A percentile compares a stretch with the other conserved stretches of the same genome.
Conservation (phyloP, 2,113 vertebrate species). For the Eretmochelys imbricata region DNA sequence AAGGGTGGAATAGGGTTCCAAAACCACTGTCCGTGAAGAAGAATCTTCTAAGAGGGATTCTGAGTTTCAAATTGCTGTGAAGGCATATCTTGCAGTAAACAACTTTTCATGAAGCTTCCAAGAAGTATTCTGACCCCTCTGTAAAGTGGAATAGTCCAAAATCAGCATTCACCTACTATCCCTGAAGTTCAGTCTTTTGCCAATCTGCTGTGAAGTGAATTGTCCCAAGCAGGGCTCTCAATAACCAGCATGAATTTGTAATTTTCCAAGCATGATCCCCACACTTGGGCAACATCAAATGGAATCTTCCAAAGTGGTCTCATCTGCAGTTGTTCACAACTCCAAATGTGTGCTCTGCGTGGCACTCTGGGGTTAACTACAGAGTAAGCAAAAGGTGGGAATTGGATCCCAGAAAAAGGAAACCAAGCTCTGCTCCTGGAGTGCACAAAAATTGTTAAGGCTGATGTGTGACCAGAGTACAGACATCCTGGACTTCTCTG, state of each 20-base stretch:
- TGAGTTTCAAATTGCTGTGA: background rate
- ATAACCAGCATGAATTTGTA: background rate
- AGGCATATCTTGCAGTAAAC: rapidly evolving
- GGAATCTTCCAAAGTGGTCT: background rate
- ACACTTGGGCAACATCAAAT: background rate
- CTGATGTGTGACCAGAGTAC: background rate
- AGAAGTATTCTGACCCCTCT: background rate
- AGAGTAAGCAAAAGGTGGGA: background rate
- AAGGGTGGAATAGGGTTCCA: constrained; percentile 10
- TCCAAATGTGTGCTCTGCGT: background rate
- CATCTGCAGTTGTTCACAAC: background rate
- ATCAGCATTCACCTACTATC: background rate
- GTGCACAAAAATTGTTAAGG: background rate
- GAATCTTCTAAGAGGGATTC: background rate
- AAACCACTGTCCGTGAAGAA: background rate
- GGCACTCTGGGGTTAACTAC: background rate
- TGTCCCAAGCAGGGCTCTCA: background rate
- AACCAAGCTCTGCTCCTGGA: background rate
- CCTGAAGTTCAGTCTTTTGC: background rate
- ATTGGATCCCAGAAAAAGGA: background rate
- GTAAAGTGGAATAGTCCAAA: background rate
- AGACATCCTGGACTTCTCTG: background rate
- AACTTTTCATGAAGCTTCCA: background rate
- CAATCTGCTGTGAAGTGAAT: background rate
- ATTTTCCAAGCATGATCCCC: background rate